Evolutionary conservation across 1,140 invertebrate genomes (phyloP), one percentile per base, ranked within the genome.

Genomic region (Trichoplusia ni): DNA sequence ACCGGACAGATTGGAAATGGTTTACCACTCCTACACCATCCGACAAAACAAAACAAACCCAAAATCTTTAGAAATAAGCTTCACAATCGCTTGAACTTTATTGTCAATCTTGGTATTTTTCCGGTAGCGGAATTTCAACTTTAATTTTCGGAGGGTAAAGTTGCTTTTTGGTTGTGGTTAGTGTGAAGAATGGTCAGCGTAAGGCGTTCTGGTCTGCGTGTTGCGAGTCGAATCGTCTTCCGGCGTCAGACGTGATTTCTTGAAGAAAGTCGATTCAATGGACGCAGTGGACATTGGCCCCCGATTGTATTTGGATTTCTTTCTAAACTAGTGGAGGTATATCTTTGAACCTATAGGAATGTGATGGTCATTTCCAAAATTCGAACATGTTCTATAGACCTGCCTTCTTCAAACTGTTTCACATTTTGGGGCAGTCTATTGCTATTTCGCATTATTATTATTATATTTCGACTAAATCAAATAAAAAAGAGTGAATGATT

Each of bases 181-280:
- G 40, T 46, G 65, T 76, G 35, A 68, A 69, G 71, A 76, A 74
- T 75, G 75, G 74, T 74, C 70, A 77, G 71, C 68, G 70, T 71
- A 54, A 73, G 67, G 14, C 63, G 85, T 88, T 85, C 76, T 85
- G 82, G 82, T 86, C 76, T 47, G 70, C 65, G 74, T 76, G 75
- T 66, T 74, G 73, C 86, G 85, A 64, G 74, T 77, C 86, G 84
- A 88, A 89, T 89, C 74, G 85, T 84, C 84, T 88, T 89, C 86
- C 86, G 84, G 86, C 75, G 75, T 75, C 54, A 73, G 81, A 89
- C 86, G 85, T 89, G 86, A 89, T 89, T 88, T 88, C 86, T 88
- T 81, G 67, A 87, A 87, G 86, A 89, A 89, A 89, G 84, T 77
- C 73, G 77, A 81, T 84, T 89, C 81, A 83, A 85, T 84, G 82